Percentiles rank a stretch among this genome's conserved stretches.
Evolutionary conservation across 1,140 invertebrate genomes (phyloP).

Genomic region (Sminthurinus signatus): DNA sequence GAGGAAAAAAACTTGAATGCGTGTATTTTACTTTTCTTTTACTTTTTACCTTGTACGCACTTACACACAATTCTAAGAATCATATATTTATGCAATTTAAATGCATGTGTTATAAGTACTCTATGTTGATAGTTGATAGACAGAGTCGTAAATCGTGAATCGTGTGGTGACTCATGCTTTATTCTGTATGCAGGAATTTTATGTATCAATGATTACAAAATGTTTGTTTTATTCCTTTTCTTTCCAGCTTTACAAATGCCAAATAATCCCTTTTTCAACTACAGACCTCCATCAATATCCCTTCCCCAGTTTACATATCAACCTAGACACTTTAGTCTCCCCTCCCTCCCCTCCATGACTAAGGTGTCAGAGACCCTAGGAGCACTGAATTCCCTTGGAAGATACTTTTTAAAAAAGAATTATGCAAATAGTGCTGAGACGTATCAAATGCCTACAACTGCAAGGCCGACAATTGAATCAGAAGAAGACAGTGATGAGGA

Average conservation of each 20-base stretch:
- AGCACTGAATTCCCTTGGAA: constrained; percentile 71
- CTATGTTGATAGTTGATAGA: neutral
- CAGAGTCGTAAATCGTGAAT: neutral
- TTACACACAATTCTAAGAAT: neutral
- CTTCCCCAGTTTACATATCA: constrained; percentile 2
- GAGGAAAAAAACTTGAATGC: too few relatives aligned
- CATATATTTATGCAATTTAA: neutral
- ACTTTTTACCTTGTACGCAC: too few relatives aligned
- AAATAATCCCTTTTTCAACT: neutral
- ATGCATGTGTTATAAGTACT: neutral
- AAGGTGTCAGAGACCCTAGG: constrained; percentile 53
- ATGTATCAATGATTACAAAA: neutral
- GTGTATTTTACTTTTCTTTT: too few relatives aligned
- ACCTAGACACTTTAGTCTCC: constrained; percentile 23
- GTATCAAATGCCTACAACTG: neutral
- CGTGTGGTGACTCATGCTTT: neutral
- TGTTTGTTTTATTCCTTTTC: neutral
- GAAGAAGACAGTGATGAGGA: constrained; percentile 11
- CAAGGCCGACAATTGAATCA: neutral
- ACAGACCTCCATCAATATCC: neutral
- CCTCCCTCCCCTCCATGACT: constrained; percentile 23
- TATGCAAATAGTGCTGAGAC: constrained; percentile 30
- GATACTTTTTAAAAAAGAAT: constrained; percentile 73
- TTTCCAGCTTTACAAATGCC: neutral
- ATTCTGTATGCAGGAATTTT: neutral